Evolutionary conservation across 2,113 vertebrate genomes (phyloP).

Genomic region (Psilopogon haemacephalus): DNA sequence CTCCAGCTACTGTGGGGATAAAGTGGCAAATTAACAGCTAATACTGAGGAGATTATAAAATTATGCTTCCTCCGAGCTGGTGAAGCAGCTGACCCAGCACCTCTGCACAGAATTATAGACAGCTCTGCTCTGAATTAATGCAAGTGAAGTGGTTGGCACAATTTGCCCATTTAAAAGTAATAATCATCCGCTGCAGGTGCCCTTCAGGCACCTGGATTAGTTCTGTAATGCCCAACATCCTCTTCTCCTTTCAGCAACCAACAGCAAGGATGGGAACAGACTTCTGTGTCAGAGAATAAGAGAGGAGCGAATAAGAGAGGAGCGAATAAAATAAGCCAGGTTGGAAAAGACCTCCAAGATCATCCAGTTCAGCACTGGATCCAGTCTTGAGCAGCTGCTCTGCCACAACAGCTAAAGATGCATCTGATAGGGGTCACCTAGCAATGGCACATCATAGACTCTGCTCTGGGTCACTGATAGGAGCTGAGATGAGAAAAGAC

Average conservation of each 20-base stretch:
- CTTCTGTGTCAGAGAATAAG: no score
- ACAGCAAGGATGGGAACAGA: not conserved
- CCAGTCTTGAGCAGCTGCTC: not conserved
- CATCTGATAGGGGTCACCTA: not conserved
- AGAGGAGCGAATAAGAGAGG: no score
- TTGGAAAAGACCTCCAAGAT: no score
- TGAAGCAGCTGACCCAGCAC: constrained; percentile 8
- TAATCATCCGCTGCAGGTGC: not conserved
- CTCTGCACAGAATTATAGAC: not conserved
- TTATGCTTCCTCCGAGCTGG: not conserved
- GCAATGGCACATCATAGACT: not conserved
- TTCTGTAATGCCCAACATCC: not conserved
- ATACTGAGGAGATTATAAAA: not conserved
- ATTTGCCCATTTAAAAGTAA: not conserved
- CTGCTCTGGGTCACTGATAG: not conserved
- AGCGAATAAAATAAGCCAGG: no score
- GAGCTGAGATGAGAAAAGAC: not conserved
- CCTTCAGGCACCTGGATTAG: not conserved
- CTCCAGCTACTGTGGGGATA: not conserved
- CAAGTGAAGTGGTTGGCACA: not conserved
- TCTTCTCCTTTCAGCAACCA: not conserved
- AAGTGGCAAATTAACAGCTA: constrained; percentile 13
- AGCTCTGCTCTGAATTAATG: not conserved
- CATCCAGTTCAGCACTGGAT: no score
- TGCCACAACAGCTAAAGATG: not conserved